phyloP scores from a whole-genome alignment of 2,113 vertebrate species.

The Myrmecophaga tridactyla region DNA sequence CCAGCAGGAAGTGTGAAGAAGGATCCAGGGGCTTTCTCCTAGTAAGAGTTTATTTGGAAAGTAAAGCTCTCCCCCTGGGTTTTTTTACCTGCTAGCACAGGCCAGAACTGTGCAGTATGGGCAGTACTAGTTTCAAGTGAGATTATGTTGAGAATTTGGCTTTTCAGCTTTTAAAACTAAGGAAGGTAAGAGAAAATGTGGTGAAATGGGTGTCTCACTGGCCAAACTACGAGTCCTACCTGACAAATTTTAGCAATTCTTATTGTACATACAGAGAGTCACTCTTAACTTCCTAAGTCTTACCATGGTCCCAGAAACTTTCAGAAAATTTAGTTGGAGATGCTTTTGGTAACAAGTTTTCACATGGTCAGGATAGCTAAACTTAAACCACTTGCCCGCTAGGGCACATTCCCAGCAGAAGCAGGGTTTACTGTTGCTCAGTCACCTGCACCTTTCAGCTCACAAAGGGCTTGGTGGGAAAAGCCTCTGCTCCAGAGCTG shows the following conservation, averaged over 20 bases:
- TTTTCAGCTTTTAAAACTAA: background rate
- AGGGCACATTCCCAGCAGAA: fast-evolving
- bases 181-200: background rate
- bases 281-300: background rate
- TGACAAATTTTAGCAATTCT: background rate
- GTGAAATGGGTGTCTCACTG: too few relatives aligned
- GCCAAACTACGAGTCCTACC: too few relatives aligned
- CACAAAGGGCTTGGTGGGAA: too few relatives aligned
- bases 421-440: background rate
- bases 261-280: too few relatives aligned
- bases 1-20: background rate
- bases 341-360: background rate
- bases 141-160: background rate
- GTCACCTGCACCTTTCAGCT: background rate
- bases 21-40: too few relatives aligned
- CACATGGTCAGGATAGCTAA: background rate
- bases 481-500: background rate
- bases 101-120: background rate
- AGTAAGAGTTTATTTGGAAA: background rate
- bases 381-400: background rate
- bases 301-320: background rate
- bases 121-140: background rate
- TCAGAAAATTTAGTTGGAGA: background rate
- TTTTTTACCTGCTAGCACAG: background rate
- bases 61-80: background rate